These are phyloP conservation scores for Bombus waltoni DNA, from an alignment of 1,140 invertebrate species.

Conservation along the genomic window DNA sequence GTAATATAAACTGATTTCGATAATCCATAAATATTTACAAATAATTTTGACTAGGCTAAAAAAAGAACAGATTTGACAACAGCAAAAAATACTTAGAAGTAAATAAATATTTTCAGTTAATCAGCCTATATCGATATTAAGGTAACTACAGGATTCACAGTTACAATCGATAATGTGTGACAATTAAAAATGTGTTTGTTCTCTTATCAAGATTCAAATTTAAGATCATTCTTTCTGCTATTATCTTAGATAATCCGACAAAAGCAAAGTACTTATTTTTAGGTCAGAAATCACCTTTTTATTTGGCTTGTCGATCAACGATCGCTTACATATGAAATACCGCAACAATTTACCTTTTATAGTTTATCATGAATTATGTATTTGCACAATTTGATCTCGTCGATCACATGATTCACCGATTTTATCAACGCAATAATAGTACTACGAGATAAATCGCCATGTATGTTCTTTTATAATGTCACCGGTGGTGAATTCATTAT, in stretches of 20 bases:
- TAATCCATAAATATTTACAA: too few relatives aligned
- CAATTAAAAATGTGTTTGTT: background rate
- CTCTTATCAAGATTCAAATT: background rate
- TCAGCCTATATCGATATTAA: background rate
- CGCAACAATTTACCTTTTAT: background rate
- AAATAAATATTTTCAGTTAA: background rate
- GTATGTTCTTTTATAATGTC: slow-evolving; percentile 11
- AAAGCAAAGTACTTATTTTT: background rate
- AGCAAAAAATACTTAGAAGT: background rate
- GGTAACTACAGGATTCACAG: too few relatives aligned
- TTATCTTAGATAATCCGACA: background rate
- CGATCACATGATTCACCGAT: background rate
- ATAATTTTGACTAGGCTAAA: background rate
- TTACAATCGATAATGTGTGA: background rate
- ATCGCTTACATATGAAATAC: background rate
- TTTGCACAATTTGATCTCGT: background rate
- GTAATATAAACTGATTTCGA: too few relatives aligned
- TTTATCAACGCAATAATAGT: background rate
- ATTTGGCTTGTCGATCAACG: background rate
- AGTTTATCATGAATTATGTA: background rate
- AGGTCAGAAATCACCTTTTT: background rate
- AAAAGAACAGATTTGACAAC: background rate
- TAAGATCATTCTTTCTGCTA: background rate
- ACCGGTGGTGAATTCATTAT: background rate
- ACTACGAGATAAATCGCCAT: background rate